Base-by-base conservation (phyloP, 1,140 invertebrate genomes). In the Temnothorax curvispinosus region DNA sequence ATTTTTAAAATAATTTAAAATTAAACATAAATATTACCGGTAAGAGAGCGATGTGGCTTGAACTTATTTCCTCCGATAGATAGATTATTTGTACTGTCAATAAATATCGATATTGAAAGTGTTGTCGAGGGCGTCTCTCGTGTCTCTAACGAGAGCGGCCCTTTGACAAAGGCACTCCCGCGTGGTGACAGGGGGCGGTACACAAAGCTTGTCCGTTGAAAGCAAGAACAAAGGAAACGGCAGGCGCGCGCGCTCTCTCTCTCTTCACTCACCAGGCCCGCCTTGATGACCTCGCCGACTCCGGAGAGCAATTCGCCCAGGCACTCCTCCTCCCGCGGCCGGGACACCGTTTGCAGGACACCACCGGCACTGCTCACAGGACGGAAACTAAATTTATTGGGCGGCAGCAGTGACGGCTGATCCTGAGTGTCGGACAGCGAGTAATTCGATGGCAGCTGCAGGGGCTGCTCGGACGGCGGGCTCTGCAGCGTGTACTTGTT, bases 401-500 rank as follows among this genome's bases (percentile, higher is more conserved):
- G 94, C 93, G 94, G 93, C 91, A 94, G 93, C 92, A 95, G 92
- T 92, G 93, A 81, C 88, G 86, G 87, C 89, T 93, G 92, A 60
- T 92, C 93, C 54, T 91, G 91, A 80, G 87, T 86, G 56, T 89
- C 92, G 87, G 92, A 78, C 87, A 91, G 76, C 81, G 87, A 80
- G 44, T 86, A 85, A 76, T 91, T 89, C 32, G 78, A 89, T 71
- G 90, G 86, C 75, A 89, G 89, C 90, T 94, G 92, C 75, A 90
- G 87, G 62, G 88, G 89, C 85, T 94, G 92, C 89, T 94, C 94
- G 88, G 93, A 94, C 90, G 98, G 97, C 72, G 97, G 97, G 91
- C 97, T 98, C 87, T 97, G 97, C 92, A 98, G 96, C 81, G 98
- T 98, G 93, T 97, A 97, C 86, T 98, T 96, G 94, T 98, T 97